Conservation (phyloP, 2,888 invertebrate genomes). For the Morpho deidamia region DNA sequence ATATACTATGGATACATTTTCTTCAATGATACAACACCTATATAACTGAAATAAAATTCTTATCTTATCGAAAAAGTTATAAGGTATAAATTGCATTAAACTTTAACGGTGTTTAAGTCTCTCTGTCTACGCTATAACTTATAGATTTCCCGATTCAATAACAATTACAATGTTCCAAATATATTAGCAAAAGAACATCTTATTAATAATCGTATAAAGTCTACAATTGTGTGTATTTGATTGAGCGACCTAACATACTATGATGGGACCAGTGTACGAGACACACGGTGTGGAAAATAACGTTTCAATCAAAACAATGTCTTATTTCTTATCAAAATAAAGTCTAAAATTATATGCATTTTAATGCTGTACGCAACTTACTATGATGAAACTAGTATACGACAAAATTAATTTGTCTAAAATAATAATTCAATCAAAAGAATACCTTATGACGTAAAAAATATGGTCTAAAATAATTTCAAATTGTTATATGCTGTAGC, state of each 20-base stretch:
- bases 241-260: no score
- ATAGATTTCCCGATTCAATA: constrained; percentile 7
- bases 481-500: neutral
- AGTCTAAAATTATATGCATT: no score
- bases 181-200: neutral
- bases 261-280: no score
- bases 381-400: no score
- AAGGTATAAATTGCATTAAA: constrained; percentile 4
- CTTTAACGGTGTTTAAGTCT: neutral
- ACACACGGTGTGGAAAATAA: no score
- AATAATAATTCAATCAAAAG: neutral
- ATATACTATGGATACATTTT: constrained; percentile 25
- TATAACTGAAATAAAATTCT: constrained; percentile 1
- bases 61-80: neutral
- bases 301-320: no score
- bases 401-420: no score
- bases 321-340: no score
- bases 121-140: neutral
- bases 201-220: neutral
- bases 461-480: constrained; percentile 1
- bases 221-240: neutral
- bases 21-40: neutral
- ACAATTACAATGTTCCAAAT: neutral
- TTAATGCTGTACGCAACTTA: no score
- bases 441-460: neutral